Evolutionary conservation across 2,113 vertebrate species (phyloP).

Genomic region (Stigmatopora argus): DNA sequence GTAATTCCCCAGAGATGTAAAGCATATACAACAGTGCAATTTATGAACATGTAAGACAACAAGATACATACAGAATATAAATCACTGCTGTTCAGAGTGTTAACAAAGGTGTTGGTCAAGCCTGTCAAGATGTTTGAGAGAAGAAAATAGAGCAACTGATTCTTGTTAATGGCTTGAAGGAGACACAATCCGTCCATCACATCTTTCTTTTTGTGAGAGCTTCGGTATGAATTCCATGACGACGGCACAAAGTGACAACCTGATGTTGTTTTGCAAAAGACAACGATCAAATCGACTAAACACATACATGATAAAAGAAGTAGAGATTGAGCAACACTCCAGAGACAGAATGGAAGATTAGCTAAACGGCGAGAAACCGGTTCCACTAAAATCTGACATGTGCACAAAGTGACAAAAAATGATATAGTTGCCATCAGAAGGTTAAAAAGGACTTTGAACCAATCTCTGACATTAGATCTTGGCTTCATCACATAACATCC

Average conservation of each 20-base stretch:
- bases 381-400: constrained; percentile 69
- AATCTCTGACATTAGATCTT: constrained; percentile 70
- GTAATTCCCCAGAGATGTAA: constrained; percentile 77
- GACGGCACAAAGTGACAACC: constrained; percentile 69
- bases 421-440: constrained; percentile 56
- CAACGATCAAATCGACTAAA: constrained; percentile 70
- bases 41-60: constrained; percentile 82
- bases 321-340: constrained; percentile 80
- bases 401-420: constrained; percentile 62
- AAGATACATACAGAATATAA: constrained; percentile 71
- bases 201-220: constrained; percentile 6
- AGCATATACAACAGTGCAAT: constrained; percentile 73
- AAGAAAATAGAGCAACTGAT: constrained; percentile 87
- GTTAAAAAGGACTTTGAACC: constrained; percentile 58
- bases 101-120: constrained; percentile 76
- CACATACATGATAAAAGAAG: constrained; percentile 72
- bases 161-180: constrained; percentile 84
- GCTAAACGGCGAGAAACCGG: constrained; percentile 84
- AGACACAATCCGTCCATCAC: constrained; percentile 67
- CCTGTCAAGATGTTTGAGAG: constrained; percentile 88
- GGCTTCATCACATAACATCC: constrained; percentile 75
- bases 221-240: constrained; percentile 69
- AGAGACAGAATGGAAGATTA: constrained; percentile 84
- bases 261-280: constrained; percentile 76
- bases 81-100: constrained; percentile 76